Evolutionary conservation across 2,797 vertebrate species (phyloP).

Genomic region (Melanotaenia trifasciata): DNA sequence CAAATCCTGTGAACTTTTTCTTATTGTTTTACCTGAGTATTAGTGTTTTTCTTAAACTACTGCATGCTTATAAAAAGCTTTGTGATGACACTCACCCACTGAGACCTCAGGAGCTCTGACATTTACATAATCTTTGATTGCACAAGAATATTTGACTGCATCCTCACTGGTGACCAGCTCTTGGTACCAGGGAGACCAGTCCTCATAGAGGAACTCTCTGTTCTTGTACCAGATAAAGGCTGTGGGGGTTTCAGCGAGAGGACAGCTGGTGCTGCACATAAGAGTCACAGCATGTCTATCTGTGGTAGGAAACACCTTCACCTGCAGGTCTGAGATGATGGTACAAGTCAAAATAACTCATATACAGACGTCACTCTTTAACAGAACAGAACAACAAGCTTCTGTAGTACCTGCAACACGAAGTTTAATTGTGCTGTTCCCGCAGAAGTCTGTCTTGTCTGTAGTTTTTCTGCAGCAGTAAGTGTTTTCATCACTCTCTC

Average conservation of each 20-base stretch:
- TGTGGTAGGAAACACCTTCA: constrained; percentile 44
- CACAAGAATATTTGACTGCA: constrained; percentile 52
- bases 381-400: background rate
- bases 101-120: constrained; percentile 44
- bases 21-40: background rate
- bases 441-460: accelerated
- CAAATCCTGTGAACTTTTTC: accelerated
- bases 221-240: constrained; percentile 53
- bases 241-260: constrained; percentile 41
- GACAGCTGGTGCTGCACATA: constrained; percentile 51
- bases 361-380: background rate
- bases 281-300: constrained; percentile 40
- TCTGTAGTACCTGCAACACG: constrained; percentile 24
- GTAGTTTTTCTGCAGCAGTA: constrained; percentile 31
- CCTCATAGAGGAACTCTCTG: constrained; percentile 27
- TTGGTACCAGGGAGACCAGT: constrained; percentile 47
- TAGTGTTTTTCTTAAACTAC: background rate
- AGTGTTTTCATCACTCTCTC: background rate
- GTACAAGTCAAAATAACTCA: too few relatives aligned
- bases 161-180: constrained; percentile 39
- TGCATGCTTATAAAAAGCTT: background rate
- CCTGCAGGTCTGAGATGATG: constrained; percentile 51
- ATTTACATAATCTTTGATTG: constrained; percentile 32
- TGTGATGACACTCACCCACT: constrained; percentile 39
- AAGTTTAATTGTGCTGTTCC: background rate